Evolutionary conservation across 2,113 vertebrate species (phyloP), one percentile per base, ranked within the genome.

Genomic region (Gulo gulo): DNA sequence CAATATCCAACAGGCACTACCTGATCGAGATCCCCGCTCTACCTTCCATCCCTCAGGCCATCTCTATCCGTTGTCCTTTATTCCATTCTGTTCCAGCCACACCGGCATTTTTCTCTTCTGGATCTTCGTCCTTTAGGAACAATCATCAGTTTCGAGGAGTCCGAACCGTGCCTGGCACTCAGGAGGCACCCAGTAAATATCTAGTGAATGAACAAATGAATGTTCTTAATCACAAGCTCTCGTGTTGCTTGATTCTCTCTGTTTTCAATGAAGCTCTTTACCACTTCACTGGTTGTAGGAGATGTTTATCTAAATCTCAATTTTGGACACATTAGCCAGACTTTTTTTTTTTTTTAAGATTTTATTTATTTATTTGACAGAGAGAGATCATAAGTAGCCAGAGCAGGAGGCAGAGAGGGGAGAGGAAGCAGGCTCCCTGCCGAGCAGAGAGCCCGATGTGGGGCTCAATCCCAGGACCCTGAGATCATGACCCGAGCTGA

Each of bases 241-340:
- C 63, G 24, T 3, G 18, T 82, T 78, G n/a, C 23, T 80, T 88
- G 61, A 69, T 59, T 91, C 76, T 34, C 57, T 12, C n/a, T 88
- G 16, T 57, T 91, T 96, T 81, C 63, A 88, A 95, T 57, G 39
- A 39, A 92, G 18, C 16, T 92, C 1, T 88, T 92, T 89, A 9
- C 14, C 47, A 86, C 20, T 73, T 78, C 59, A 36, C 9, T 88
- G 87, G 18, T 88, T 91, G 23, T 94, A 81, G 42, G 13, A 94
- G 15, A 47, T 71, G 83, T 67, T 88, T 86, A 67, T 34, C 74
- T 87, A 88, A 95, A 69, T 95, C 50, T 97, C 61, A n/a, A 18
- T 91, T 94, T 96, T 34, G 50, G 74, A 24, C 9, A 79, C 21
- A 65, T 36, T 85, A 47, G 78, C 52, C 91, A 47, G 12, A 69